phyloP scores from a whole-genome alignment of 2,888 invertebrate genomes.

The Ormia ochracea region DNA sequence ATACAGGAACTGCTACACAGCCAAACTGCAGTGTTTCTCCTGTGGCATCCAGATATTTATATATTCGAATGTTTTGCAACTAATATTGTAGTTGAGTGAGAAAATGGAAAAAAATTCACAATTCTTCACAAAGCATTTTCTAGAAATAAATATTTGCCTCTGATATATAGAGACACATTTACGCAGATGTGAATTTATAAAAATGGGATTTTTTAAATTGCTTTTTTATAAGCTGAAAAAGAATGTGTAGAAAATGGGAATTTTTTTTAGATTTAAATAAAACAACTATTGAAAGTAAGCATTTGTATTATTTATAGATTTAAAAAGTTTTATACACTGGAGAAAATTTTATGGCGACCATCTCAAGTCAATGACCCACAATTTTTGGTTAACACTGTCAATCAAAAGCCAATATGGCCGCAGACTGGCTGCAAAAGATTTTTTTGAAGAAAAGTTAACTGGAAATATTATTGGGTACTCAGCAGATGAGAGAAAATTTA shows the following conservation, averaged over 20 bases:
- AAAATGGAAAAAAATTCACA: constrained; percentile 13
- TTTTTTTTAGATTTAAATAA: constrained; percentile 24
- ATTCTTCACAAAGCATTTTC: constrained; percentile 47
- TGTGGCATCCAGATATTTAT: constrained; percentile 12
- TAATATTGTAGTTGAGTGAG: constrained; percentile 3
- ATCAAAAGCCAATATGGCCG: too few species aligned
- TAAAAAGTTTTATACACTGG: neutral
- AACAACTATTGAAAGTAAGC: neutral
- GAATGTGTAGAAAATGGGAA: constrained; percentile 16
- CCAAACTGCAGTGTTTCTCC: neutral
- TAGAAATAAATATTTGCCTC: constrained; percentile 53
- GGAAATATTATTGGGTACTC: too few species aligned
- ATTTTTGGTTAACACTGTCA: too few species aligned
- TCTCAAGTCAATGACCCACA: too few species aligned
- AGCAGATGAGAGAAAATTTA: too few species aligned
- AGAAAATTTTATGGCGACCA: neutral
- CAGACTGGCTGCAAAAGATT: too few species aligned
- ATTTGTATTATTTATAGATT: neutral
- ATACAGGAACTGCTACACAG: neutral
- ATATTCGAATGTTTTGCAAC: constrained; percentile 4
- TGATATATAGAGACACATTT: constrained; percentile 28
- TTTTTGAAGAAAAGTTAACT: too few species aligned
- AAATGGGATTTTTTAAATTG: constrained; percentile 31
- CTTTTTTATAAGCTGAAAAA: constrained; percentile 27
- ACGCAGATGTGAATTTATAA: constrained; percentile 36